Conservation (phyloP, 2,888 invertebrate species). For the Tiphia femorata region DNA sequence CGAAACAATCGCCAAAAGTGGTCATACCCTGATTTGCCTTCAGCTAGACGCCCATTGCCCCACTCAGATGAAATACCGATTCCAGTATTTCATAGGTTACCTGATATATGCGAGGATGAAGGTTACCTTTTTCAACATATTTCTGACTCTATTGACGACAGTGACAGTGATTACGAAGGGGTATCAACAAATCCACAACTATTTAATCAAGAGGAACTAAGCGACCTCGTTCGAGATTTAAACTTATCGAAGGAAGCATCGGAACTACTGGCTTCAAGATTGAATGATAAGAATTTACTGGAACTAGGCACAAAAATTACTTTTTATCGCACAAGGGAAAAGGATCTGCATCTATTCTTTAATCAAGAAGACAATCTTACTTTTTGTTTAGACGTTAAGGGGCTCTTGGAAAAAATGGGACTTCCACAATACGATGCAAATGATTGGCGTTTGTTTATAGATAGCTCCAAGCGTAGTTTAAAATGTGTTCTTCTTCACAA, state of each 20-base stretch:
- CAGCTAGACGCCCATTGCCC: conserved; percentile 27
- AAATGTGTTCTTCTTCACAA: conserved; percentile 45
- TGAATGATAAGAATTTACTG: conserved; percentile 32
- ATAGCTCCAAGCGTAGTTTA: conserved; percentile 40
- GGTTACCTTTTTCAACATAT: neutral
- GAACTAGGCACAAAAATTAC: neutral
- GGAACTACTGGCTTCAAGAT: conserved; percentile 33
- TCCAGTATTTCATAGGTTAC: no score
- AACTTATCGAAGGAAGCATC: conserved; percentile 29
- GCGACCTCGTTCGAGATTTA: conserved; percentile 39
- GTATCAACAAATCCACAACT: conserved; percentile 18
- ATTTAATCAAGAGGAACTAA: no score
- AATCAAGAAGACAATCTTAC: conserved; percentile 6
- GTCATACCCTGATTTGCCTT: conserved; percentile 25
- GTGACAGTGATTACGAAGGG: no score
- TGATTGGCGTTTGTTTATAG: conserved; percentile 49
- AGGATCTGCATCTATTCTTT: conserved; percentile 10
- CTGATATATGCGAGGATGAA: neutral
- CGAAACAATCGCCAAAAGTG: conserved; percentile 23
- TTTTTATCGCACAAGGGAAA: conserved; percentile 12
- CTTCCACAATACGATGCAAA: conserved; percentile 15
- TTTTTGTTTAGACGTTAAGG: conserved; percentile 18
- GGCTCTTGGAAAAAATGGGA: conserved; percentile 13
- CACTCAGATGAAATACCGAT: conserved; percentile 24
- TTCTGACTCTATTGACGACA: neutral